Percentiles rank a stretch among this genome's conserved stretches.
Evolutionary conservation across 2,113 vertebrate genomes (phyloP).

Genomic region (Ctenodactylus gundi): DNA sequence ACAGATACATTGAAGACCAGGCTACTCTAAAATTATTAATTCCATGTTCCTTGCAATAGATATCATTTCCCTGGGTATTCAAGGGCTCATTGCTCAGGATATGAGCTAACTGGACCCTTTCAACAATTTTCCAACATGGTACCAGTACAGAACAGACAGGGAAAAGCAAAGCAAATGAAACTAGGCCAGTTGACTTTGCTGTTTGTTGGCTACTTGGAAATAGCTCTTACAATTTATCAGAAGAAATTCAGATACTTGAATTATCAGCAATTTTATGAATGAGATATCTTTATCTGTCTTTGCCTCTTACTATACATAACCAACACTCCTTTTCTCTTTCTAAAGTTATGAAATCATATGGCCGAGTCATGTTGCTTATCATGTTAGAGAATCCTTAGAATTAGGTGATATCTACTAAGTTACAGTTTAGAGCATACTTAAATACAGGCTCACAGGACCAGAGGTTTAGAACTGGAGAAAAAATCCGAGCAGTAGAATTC

Average conservation of each 20-base stretch:
- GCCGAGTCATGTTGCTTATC: neutral
- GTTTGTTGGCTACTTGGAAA: conserved; percentile 31
- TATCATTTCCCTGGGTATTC: neutral
- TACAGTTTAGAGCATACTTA: conserved; percentile 31
- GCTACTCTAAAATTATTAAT: conserved; percentile 5
- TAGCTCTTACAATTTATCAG: neutral
- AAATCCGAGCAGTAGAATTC: conserved; percentile 34
- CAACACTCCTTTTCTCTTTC: neutral
- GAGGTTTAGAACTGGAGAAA: conserved; percentile 10
- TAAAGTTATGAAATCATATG: conserved; percentile 43
- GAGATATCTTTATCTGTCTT: conserved; percentile 1
- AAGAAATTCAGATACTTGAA: conserved; percentile 31
- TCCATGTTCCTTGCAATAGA: conserved; percentile 19
- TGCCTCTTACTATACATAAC: conserved; percentile 11
- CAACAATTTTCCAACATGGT: conserved; percentile 29
- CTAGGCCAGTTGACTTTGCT: neutral
- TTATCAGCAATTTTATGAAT: conserved; percentile 45
- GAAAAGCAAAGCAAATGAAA: conserved; percentile 36
- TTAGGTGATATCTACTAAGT: neutral
- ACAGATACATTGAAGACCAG: neutral
- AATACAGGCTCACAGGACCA: conserved; percentile 25
- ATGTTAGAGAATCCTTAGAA: conserved; percentile 44
- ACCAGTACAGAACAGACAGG: conserved; percentile 7
- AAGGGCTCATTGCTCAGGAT: conserved; percentile 23
- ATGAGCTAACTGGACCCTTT: conserved; percentile 1